A percentile compares a stretch with the other conserved stretches of the same genome.
phyloP scores from a whole-genome alignment of 23 tunicate genomes.

The Trididemnum nubilum region DNA sequence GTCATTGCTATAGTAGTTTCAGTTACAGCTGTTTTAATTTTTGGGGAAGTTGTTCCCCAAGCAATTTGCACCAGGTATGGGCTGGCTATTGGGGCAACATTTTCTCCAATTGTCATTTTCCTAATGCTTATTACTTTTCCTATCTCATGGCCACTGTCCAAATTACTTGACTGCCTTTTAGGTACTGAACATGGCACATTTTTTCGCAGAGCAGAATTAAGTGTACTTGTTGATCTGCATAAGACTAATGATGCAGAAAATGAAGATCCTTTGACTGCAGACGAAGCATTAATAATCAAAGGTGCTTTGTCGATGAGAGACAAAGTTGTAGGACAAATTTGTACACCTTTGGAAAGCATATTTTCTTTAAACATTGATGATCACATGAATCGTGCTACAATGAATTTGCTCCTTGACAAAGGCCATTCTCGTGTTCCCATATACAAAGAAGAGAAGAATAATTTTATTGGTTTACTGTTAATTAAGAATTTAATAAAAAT shows the following conservation, averaged over 20 bases:
- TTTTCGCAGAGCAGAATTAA: slow-evolving; percentile 87
- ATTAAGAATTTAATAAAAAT: slow-evolving; percentile 83
- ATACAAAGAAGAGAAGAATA: slow-evolving; percentile 43
- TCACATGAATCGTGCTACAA: slow-evolving; percentile 60
- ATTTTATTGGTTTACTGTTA: slow-evolving; percentile 68
- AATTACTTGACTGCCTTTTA: slow-evolving; percentile 79
- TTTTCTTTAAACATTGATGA: slow-evolving; percentile 59
- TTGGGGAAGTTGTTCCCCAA: slow-evolving; percentile 98
- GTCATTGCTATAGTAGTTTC: slow-evolving; percentile 90
- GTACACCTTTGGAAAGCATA: slow-evolving; percentile 73
- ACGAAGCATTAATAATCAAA: slow-evolving; percentile 81
- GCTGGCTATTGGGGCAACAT: slow-evolving; percentile 83
- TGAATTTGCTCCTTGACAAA: slow-evolving; percentile 56
- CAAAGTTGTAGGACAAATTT: slow-evolving; percentile 54
- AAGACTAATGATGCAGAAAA: slow-evolving; percentile 53
- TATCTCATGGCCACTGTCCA: slow-evolving; percentile 89
- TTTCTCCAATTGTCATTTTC: slow-evolving; percentile 79
- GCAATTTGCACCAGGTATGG: slow-evolving; percentile 93
- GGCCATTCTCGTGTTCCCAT: slow-evolving; percentile 93
- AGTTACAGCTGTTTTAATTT: slow-evolving; percentile 89
- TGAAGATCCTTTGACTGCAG: slow-evolving; percentile 88
- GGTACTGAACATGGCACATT: slow-evolving; percentile 84
- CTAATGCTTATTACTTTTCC: slow-evolving; percentile 76
- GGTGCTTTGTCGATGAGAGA: slow-evolving; percentile 94
- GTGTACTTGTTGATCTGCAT: slow-evolving; percentile 80